phyloP scores from a whole-genome alignment of 2,797 vertebrate species.

The Zonotrichia albicollis region DNA sequence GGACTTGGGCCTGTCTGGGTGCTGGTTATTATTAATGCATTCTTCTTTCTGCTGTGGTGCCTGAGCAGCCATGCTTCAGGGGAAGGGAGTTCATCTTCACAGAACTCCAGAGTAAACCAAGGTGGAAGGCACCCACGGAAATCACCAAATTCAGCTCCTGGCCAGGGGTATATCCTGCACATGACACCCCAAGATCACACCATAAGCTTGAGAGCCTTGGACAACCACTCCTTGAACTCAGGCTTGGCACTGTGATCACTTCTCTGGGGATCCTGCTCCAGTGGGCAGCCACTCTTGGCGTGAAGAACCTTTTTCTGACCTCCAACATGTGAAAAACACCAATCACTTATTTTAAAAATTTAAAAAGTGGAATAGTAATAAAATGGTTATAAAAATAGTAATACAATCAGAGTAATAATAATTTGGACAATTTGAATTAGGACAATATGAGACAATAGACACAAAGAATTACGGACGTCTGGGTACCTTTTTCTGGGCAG shows the following conservation, averaged over 20 bases:
- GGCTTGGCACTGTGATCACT: neutral
- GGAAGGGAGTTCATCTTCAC: neutral
- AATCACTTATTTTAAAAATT: no score
- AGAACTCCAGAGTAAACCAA: neutral
- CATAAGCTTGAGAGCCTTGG: neutral
- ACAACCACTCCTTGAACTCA: neutral
- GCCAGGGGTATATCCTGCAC: neutral
- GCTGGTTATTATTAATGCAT: accelerated
- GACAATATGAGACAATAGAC: no score
- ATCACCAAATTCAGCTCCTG: no score
- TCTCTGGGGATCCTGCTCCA: neutral
- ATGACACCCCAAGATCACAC: neutral
- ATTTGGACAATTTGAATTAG: no score
- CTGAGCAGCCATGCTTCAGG: neutral
- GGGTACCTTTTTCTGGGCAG: no score
- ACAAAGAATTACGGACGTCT: no score
- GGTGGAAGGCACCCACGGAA: no score
- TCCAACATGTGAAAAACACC: no score
- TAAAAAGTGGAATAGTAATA: no score
- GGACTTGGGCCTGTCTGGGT: neutral
- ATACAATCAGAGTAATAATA: no score
- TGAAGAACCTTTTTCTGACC: accelerated
- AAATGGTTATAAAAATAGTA: no score
- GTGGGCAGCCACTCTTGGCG: accelerated
- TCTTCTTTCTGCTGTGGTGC: neutral